Evolutionary conservation across 2,113 vertebrate genomes (phyloP), one percentile per base, ranked within the genome.

Genomic region (Paratilapia polleni): DNA sequence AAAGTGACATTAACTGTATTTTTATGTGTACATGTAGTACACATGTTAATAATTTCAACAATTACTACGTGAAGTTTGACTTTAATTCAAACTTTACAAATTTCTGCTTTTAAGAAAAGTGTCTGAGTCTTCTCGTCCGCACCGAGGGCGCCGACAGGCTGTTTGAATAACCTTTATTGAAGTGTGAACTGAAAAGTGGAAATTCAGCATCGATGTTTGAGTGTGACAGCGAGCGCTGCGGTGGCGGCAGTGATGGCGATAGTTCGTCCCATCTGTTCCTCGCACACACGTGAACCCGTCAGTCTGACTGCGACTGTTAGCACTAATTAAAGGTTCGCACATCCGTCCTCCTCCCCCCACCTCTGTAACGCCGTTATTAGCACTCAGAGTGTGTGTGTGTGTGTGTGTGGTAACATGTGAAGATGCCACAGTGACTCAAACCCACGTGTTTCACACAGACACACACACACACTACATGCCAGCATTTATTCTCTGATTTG

Each of bases 251-350:
- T 38, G 41, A 4, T 9, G 19, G 64, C 10, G 43, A 52, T 43
- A 12, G 6, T 73, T 59, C 19, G n/a, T 70, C 74, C 87, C 84
- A 83, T 93, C 88, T 91, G 84, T 11, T 87, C 78, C 63, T 70
- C 86, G 54, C 83, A 77, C 78, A 83, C 89, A 85, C 2, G 5
- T 8, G 26, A 66, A 79, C 41, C 36, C 4, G 31, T 86, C 82
- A 75, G 81, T 78, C 85, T 82, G 90, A 81, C 78, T 78, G 80
- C 34, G 84, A 91, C 81, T 80, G 64, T 77, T 78, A 12, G 54
- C 36, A 34, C 88, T 93, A 91, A 92, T 94, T 91, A 92, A 92
- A 92, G 88, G 91, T 87, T 93, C 73, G 78, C 90, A 87, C 90
- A 73, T 90, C 81, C 87, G 14, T 66, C 83, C 66, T 57, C 26